Conservation (phyloP, 2,888 invertebrate genomes). For the Rhagophthalmus giganteus region DNA sequence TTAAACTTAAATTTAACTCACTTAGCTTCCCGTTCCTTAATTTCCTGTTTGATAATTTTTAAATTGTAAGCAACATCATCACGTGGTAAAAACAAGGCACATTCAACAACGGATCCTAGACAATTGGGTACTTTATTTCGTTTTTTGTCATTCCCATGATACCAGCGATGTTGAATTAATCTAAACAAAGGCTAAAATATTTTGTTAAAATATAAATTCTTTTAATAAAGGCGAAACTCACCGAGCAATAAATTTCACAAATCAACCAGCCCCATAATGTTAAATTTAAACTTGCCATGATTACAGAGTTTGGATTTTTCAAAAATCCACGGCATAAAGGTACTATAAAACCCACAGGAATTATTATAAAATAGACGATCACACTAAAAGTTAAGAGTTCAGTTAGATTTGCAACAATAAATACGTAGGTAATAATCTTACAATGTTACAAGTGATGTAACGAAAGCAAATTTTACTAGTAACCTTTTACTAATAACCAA, state of each 20-base stretch:
- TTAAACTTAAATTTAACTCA: constrained; percentile 16
- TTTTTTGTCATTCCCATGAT: constrained; percentile 24
- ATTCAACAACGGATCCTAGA: constrained; percentile 36
- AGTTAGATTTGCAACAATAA: background rate
- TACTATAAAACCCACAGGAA: constrained; percentile 31
- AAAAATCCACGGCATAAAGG: constrained; percentile 31
- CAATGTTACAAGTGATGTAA: constrained; percentile 12
- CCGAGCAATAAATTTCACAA: constrained; percentile 31
- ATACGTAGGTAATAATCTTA: constrained; percentile 11
- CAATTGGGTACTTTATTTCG: constrained; percentile 31
- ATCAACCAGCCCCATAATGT: constrained; percentile 34
- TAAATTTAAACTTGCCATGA: constrained; percentile 25
- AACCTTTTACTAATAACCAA: constrained; percentile 5
- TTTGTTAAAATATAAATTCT: background rate
- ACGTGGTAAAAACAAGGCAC: constrained; percentile 38
- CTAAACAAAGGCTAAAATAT: constrained; percentile 37
- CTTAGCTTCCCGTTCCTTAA: constrained; percentile 38
- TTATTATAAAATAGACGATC: constrained; percentile 28
- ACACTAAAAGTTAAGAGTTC: constrained; percentile 19
- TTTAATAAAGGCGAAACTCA: constrained; percentile 24
- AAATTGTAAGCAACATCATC: constrained; percentile 40
- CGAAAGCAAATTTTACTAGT: constrained; percentile 12
- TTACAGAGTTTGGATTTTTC: constrained; percentile 22
- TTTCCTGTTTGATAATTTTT: constrained; percentile 36
- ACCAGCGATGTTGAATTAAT: constrained; percentile 38